A percentile compares a stretch with the other conserved stretches of the same genome.
Evolutionary conservation across 2,797 vertebrate genomes (phyloP).

Genomic region (Falco novaeseelandiae): DNA sequence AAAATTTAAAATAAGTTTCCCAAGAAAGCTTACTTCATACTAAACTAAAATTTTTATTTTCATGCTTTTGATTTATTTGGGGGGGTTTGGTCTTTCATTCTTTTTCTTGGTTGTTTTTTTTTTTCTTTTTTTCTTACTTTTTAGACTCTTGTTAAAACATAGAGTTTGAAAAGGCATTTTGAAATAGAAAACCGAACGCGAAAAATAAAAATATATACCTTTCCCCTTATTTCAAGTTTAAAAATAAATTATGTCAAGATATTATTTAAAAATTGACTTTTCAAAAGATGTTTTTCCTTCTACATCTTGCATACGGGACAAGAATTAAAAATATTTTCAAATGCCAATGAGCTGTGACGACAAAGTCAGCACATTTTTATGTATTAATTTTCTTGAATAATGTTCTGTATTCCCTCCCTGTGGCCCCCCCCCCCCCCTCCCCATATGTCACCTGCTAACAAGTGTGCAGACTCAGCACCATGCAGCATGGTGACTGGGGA

Average conservation of each 20-base stretch:
- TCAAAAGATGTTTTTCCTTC: not conserved
- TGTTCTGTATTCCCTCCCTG: not conserved
- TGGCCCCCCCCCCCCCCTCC: no score
- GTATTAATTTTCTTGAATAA: not conserved
- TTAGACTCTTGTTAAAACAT: not conserved
- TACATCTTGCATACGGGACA: not conserved
- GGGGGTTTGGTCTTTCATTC: no score
- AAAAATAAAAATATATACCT: not conserved
- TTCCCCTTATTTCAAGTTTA: not conserved
- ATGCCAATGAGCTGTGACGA: not conserved
- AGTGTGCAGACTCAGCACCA: not conserved
- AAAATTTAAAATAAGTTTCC: not conserved
- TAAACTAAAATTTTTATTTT: not conserved
- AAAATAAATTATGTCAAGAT: not conserved
- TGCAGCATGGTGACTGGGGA: not conserved
- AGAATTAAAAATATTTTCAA: not conserved
- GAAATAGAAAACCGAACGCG: not conserved
- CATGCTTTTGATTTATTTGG: not conserved
- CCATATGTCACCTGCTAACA: not conserved
- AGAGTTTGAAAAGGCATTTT: not conserved
- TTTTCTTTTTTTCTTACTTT: not conserved
- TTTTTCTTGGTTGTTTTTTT: no score
- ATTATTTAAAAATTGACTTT: not conserved
- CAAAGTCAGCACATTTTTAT: not conserved
- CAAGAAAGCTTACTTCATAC: not conserved